A percentile compares a stretch with the other conserved stretches of the same genome.
Conservation (phyloP, 2,888 invertebrate species). For the Nomada fabriciana region DNA sequence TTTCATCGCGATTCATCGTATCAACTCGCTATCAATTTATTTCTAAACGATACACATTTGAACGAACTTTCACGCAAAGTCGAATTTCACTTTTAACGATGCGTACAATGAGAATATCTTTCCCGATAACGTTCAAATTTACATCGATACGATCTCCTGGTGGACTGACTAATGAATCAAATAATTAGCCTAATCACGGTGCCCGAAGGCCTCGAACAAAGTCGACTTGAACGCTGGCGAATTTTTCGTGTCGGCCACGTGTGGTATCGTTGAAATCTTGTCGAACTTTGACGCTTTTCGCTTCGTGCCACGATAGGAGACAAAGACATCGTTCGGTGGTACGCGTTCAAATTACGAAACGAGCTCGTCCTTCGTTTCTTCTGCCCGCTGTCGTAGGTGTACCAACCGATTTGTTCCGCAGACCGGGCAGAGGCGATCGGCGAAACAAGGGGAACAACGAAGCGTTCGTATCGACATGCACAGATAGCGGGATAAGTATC, state of each 20-base stretch:
- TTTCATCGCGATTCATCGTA: background rate
- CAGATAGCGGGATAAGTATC: slow-evolving; percentile 5
- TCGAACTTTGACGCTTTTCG: slow-evolving; percentile 49
- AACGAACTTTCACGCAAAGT: background rate
- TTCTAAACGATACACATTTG: slow-evolving; percentile 6
- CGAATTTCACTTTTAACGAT: background rate
- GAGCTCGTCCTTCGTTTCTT: slow-evolving; percentile 48
- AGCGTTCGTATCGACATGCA: background rate
- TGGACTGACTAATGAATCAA: slow-evolving; percentile 54
- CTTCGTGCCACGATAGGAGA: slow-evolving; percentile 57
- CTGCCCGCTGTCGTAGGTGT: slow-evolving; percentile 26
- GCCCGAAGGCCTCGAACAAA: slow-evolving; percentile 3
- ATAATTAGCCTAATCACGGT: slow-evolving; percentile 57
- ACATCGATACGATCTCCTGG: slow-evolving; percentile 55
- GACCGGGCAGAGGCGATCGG: slow-evolving; percentile 7
- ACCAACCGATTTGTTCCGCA: background rate
- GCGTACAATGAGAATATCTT: slow-evolving; percentile 22
- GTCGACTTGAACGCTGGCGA: slow-evolving; percentile 20
- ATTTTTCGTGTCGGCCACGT: slow-evolving; percentile 12
- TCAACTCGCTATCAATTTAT: background rate
- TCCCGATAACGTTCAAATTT: slow-evolving; percentile 63
- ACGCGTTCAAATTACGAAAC: slow-evolving; percentile 58
- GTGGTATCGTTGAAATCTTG: slow-evolving; percentile 47
- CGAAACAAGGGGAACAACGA: background rate
- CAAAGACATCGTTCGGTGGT: slow-evolving; percentile 59